These are phyloP conservation scores for Synergus japonicus DNA, from an alignment of 2,888 invertebrate species.

Conservation along the genomic window DNA sequence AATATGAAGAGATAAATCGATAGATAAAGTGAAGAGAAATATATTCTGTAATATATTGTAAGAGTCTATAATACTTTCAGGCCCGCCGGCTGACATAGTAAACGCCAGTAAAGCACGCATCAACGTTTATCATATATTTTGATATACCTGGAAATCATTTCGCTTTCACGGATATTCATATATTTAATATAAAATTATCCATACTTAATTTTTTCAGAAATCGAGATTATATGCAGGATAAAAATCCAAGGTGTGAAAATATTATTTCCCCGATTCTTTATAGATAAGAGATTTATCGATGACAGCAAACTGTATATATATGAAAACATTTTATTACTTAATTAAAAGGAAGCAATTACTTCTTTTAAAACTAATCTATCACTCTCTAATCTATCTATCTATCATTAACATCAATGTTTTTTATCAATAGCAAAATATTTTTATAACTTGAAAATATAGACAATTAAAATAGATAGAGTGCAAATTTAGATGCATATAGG, in stretches of 20 bases:
- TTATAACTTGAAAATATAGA: not conserved
- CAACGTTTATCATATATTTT: constrained; percentile 30
- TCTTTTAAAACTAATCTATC: too few relatives aligned
- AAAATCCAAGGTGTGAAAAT: not conserved
- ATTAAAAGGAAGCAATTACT: not conserved
- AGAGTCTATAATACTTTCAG: constrained; percentile 41
- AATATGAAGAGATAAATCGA: not conserved
- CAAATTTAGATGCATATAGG: constrained; percentile 22
- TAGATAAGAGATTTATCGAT: not conserved
- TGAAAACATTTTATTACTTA: not conserved
- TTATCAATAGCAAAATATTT: not conserved
- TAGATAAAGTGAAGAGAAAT: not conserved
- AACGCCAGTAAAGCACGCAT: constrained; percentile 14
- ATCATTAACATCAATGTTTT: not conserved
- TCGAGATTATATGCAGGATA: not conserved
- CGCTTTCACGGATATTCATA: constrained; percentile 16
- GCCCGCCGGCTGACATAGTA: constrained; percentile 33
- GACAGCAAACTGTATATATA: not conserved
- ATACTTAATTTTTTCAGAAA: not conserved
- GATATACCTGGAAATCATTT: constrained; percentile 22
- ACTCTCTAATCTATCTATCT: too few relatives aligned
- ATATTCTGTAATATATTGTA: not conserved
- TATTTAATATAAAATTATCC: constrained; percentile 1
- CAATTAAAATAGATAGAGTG: not conserved
- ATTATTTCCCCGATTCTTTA: not conserved